Conservation (phyloP, 2,888 invertebrate species). For the Aelia acuminata region DNA sequence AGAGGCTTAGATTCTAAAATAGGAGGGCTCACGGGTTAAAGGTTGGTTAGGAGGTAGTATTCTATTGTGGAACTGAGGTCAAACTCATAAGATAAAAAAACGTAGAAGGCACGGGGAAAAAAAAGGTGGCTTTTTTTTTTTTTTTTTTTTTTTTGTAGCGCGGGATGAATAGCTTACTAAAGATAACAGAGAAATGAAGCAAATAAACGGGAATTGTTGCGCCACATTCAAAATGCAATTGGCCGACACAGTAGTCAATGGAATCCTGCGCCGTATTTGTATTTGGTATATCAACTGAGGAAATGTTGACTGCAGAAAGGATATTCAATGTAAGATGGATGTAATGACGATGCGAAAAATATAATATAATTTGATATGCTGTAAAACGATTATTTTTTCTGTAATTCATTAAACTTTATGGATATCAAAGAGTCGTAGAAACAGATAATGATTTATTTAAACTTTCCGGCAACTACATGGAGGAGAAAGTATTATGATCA, state of each 20-base stretch:
- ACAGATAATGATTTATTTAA: no score
- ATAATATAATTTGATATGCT: no score
- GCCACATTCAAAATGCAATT: neutral
- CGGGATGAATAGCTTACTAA: neutral
- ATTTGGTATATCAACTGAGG: no score
- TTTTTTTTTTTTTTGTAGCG: neutral
- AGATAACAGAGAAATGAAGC: neutral
- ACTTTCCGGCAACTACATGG: no score
- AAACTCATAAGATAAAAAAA: neutral
- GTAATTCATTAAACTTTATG: no score
- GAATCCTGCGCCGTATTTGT: no score
- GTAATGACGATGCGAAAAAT: no score
- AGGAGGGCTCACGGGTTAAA: neutral
- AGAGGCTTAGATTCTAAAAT: neutral
- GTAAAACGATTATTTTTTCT: no score
- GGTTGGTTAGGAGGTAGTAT: neutral
- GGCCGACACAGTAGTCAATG: neutral
- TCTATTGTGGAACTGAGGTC: slow-evolving; percentile 15
- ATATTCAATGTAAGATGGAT: no score
- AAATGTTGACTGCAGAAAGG: no score
- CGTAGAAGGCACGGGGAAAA: neutral
- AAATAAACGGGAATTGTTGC: neutral
- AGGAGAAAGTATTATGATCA: no score
- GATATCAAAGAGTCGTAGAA: no score
- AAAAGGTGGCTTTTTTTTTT: neutral